Evolutionary conservation across 2,113 vertebrate genomes (phyloP).

Genomic region (Micromys minutus): DNA sequence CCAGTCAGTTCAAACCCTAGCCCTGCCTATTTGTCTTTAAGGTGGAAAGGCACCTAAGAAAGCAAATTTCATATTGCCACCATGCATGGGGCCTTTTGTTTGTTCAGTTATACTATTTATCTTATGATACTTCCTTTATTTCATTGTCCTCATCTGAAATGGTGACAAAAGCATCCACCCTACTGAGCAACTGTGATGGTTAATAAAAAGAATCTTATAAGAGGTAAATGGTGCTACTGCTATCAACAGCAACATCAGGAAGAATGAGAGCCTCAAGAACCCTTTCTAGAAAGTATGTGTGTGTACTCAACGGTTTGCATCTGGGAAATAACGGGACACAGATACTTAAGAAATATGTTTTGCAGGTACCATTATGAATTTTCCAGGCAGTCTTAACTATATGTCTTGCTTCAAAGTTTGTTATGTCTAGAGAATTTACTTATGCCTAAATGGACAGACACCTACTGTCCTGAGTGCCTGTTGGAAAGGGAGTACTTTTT

Average conservation of each 20-base stretch:
- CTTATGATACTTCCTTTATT: conserved; percentile 19
- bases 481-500: background rate
- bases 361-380: background rate
- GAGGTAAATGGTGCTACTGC: background rate
- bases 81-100: background rate
- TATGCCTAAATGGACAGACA: background rate
- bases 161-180: background rate
- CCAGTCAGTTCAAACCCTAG: background rate
- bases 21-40: background rate
- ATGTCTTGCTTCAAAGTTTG: background rate
- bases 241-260: background rate
- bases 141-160: background rate
- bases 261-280: background rate
- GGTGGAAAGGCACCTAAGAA: background rate
- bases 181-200: background rate
- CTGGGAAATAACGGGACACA: background rate
- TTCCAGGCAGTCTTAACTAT: background rate
- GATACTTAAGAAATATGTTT: background rate
- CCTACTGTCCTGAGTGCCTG: background rate
- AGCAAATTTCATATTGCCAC: background rate
- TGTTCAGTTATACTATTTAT: background rate
- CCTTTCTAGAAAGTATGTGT: background rate
- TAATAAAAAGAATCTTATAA: background rate
- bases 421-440: background rate
- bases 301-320: background rate